Evolutionary conservation across 2,113 vertebrate species (phyloP).

Genomic region (Camelus bactrianus): DNA sequence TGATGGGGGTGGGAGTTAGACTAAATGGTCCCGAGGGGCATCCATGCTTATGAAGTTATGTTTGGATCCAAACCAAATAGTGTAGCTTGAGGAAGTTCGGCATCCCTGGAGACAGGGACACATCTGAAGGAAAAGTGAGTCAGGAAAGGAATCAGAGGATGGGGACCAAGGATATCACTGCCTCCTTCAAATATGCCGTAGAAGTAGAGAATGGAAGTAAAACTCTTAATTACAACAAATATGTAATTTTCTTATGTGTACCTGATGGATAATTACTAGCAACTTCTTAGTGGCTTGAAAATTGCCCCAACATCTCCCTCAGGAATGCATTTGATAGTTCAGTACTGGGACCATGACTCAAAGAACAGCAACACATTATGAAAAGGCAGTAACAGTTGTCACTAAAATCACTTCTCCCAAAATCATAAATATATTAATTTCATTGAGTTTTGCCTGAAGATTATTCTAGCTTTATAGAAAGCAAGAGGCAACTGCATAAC

Average conservation of each 20-base stretch:
- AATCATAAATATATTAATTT: not conserved
- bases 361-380: not conserved
- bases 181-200: not conserved
- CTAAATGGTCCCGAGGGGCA: rapidly evolving
- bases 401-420: not conserved
- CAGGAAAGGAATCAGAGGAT: not conserved
- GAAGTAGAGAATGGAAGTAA: not conserved
- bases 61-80: too few species aligned
- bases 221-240: not conserved
- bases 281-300: not conserved
- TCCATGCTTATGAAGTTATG: not conserved
- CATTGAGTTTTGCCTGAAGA: too few species aligned
- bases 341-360: not conserved
- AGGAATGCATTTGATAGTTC: not conserved
- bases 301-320: not conserved
- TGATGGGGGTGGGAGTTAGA: not conserved
- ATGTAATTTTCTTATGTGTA: not conserved
- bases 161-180: rapidly evolving
- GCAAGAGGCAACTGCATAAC: not conserved
- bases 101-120: not conserved
- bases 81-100: not conserved
- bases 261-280: not conserved
- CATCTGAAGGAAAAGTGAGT: too few species aligned
- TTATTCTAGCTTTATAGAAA: not conserved
- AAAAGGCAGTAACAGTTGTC: not conserved